Evolutionary conservation across 2,797 vertebrate genomes (phyloP), one percentile per base, ranked within the genome.

Genomic region (Phrynocephalus vlangalii): DNA sequence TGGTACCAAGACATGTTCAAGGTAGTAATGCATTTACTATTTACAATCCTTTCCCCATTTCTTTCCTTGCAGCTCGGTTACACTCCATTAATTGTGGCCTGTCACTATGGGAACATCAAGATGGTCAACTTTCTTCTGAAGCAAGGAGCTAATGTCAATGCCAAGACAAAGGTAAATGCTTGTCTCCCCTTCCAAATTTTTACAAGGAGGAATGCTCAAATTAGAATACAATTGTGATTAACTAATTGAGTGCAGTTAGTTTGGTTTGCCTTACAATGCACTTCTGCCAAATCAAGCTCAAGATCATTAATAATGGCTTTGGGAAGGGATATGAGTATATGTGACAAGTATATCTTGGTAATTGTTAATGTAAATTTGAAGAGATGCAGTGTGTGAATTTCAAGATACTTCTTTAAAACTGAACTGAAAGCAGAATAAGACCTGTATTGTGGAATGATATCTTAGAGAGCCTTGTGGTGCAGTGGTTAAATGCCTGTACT

Each of bases 41-140:
- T 90, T 79, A 83, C 90, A 80, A 89, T 91, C 85, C 91, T 88
- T 80, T 91, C 77, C 79, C 90, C 13, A 94, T 79, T 94, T 95
- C 80, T 92, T 83, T 93, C 93, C 5, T 95, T 94, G 73, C 96
- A 99, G 99, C 96, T 99, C 93, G 98, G 99, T 89, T 99, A 99
- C 93, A 99, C 98, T 28, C 98, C 99, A 52, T 96, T 99, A 79
- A 99, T 99, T 88, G 99, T 99, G 90, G 98, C 99, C 3, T 99
- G 98, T 97, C 99, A 99, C 96, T 99, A 99, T 86, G 99, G 99
- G 86, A 99, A 99, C 84, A 97, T 97, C 91, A 99, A 99, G 96
- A 99, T 98, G 98, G 99, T 99, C 94, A 99, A 98, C 97, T 99
- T 99, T 94, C 98, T 99, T 90, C 97, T 99, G 92, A 98, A 98